A percentile compares a stretch with the other conserved stretches of the same genome.
Evolutionary conservation across 2,113 vertebrate genomes (phyloP).

Genomic region (Aepyceros melampus): DNA sequence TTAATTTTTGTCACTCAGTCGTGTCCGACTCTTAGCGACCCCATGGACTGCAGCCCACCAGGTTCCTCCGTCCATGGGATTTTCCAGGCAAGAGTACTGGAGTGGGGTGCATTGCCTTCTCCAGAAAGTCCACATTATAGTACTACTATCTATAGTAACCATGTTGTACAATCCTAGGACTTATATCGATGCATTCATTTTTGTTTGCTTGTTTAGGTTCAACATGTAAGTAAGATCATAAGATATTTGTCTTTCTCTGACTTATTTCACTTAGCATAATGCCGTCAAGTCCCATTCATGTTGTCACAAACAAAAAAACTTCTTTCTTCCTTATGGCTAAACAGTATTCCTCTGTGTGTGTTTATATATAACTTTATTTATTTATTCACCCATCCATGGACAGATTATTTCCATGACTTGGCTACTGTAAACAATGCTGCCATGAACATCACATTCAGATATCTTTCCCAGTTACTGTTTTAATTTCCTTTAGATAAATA

Average conservation of each 20-base stretch:
- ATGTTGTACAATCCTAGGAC: background rate
- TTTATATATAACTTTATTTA: background rate
- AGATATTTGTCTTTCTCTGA: background rate
- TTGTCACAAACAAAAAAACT: background rate
- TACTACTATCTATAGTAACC: background rate
- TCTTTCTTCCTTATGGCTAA: background rate
- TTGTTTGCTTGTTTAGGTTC: background rate
- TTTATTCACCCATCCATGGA: background rate
- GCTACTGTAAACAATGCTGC: background rate
- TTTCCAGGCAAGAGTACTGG: too few species aligned
- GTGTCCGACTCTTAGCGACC: too few species aligned
- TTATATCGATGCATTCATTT: background rate
- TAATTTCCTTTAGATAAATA: background rate
- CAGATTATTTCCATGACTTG: background rate
- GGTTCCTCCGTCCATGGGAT: too few species aligned
- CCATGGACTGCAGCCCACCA: too few species aligned
- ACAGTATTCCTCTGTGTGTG: background rate
- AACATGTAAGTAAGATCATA: background rate
- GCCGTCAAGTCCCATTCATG: background rate
- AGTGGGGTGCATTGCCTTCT: too few species aligned
- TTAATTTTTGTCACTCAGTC: too few species aligned
- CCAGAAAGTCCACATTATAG: background rate
- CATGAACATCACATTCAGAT: background rate
- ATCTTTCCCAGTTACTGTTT: background rate
- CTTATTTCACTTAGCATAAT: background rate